These are phyloP conservation scores for Amphiprion percula DNA, from an alignment of 2,113 vertebrate genomes.

Conservation along the genomic window DNA sequence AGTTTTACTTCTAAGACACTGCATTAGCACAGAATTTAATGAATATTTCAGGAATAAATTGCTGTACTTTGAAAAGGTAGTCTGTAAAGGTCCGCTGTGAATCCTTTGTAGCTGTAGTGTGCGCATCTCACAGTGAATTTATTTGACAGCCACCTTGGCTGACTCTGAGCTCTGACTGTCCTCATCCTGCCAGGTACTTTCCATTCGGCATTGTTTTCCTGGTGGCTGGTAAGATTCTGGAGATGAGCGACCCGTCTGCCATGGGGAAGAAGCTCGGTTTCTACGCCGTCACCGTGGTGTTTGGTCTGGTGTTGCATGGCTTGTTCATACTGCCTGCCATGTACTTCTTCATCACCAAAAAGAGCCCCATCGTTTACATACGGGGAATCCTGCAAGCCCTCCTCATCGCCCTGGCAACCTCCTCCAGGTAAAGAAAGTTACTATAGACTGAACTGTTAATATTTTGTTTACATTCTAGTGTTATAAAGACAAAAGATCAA, in stretches of 20 bases:
- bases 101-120: too few species aligned
- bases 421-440: slow-evolving; percentile 91
- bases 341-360: slow-evolving; percentile 98
- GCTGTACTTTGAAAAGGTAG: too few species aligned
- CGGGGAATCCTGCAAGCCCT: slow-evolving; percentile 96
- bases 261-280: slow-evolving; percentile 97
- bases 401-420: slow-evolving; percentile 96
- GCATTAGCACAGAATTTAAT: too few species aligned
- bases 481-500: not conserved
- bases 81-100: too few species aligned
- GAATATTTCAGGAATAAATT: too few species aligned
- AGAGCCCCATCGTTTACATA: slow-evolving; percentile 97
- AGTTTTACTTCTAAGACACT: too few species aligned
- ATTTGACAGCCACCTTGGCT: not conserved
- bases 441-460: not conserved
- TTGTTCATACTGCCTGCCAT: slow-evolving; percentile 95
- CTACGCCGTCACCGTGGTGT: slow-evolving; percentile 95
- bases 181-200: slow-evolving; percentile 89
- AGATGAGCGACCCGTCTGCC: slow-evolving; percentile 96
- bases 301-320: slow-evolving; percentile 93
- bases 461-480: not conserved
- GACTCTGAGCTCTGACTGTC: not conserved
- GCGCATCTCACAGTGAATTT: too few species aligned
- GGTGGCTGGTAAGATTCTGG: slow-evolving; percentile 96
- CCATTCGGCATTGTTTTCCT: slow-evolving; percentile 98